A percentile compares a stretch with the other conserved stretches of the same genome.
Conservation (phyloP, 1,140 invertebrate genomes). For the Sinella curviseta region DNA sequence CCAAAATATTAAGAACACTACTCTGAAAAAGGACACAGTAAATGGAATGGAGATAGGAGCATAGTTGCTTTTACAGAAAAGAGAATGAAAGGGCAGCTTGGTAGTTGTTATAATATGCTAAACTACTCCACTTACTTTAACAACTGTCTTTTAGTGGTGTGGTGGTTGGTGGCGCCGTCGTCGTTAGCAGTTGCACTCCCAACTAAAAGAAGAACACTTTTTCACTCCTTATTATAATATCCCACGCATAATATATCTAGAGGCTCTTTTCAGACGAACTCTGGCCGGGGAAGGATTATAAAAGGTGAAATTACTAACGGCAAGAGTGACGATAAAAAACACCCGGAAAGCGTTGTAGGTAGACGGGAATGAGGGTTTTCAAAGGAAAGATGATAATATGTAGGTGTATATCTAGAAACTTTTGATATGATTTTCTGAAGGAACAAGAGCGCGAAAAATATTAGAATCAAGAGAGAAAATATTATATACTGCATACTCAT, state of each 20-base stretch:
- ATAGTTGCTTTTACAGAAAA: no score
- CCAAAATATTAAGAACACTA: no score
- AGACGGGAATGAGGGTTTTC: neutral
- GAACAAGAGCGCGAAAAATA: no score
- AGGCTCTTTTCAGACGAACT: neutral
- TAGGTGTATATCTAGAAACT: no score
- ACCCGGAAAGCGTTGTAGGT: neutral
- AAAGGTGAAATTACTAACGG: conserved; percentile 5
- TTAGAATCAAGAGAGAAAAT: no score
- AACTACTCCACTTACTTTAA: neutral
- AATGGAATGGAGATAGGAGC: no score
- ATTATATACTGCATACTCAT: no score
- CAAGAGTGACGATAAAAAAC: conserved; percentile 9
- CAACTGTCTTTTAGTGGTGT: neutral
- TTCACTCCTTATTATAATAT: neutral
- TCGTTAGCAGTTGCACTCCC: neutral
- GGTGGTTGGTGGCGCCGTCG: neutral
- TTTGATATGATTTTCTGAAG: no score
- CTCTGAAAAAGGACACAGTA: no score
- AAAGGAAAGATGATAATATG: neutral
- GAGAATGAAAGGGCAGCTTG: neutral
- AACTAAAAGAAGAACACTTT: neutral
- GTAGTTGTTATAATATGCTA: neutral
- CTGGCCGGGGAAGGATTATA: neutral
- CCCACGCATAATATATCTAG: neutral